Conservation (phyloP, 1,140 invertebrate species). For the Magallana ariakensis region DNA sequence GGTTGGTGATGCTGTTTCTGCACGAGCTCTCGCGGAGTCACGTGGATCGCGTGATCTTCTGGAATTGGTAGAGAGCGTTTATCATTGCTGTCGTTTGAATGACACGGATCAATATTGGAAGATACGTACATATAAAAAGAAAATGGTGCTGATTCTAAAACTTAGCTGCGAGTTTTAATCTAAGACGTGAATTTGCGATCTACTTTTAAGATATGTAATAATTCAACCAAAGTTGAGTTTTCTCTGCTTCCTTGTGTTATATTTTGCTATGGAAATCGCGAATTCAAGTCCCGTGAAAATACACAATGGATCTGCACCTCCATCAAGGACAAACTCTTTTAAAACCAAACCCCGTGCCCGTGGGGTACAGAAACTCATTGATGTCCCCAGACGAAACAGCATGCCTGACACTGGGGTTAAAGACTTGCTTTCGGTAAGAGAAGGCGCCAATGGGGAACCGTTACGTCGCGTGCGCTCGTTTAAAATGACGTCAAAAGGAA, state of each 20-base stretch:
- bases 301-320: slow-evolving; percentile 52
- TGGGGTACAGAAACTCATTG: slow-evolving; percentile 50
- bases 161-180: neutral
- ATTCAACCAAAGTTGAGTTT: neutral
- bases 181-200: neutral
- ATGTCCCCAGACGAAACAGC: slow-evolving; percentile 62
- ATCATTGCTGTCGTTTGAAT: neutral
- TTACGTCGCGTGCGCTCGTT: slow-evolving; percentile 88
- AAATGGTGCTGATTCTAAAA: neutral
- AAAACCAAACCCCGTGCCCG: slow-evolving; percentile 50
- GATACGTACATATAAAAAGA: slow-evolving; percentile 30
- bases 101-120: slow-evolving; percentile 14
- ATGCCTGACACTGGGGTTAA: slow-evolving; percentile 54
- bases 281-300: neutral
- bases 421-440: neutral
- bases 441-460: slow-evolving; percentile 9
- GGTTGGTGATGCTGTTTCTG: neutral
- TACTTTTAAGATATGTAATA: neutral
- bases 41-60: neutral
- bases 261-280: slow-evolving; percentile 1
- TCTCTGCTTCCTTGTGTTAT: neutral
- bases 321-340: slow-evolving; percentile 60
- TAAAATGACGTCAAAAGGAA: slow-evolving; percentile 90
- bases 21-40: neutral
- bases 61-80: neutral